Conservation (phyloP, 2,888 invertebrate genomes). For the Hydraecia micacea region DNA sequence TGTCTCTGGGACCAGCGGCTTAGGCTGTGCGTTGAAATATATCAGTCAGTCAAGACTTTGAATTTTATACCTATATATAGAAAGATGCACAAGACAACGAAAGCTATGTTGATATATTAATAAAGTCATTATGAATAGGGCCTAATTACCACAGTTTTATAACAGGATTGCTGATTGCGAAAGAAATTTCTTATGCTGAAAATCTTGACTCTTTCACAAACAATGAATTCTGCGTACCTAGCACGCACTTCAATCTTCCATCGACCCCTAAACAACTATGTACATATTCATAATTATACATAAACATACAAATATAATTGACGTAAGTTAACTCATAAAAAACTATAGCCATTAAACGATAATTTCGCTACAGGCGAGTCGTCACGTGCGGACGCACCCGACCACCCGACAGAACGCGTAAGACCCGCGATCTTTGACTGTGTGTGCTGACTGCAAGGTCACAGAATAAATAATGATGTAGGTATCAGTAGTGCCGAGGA, state of each 20-base stretch:
- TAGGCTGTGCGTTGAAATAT: too few species aligned
- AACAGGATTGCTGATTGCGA: neutral
- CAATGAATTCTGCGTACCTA: neutral
- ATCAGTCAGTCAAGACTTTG: too few species aligned
- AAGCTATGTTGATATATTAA: neutral
- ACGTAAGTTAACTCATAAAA: slow-evolving; percentile 27
- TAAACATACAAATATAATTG: slow-evolving; percentile 32
- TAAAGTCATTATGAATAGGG: neutral
- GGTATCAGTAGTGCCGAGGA: slow-evolving; percentile 17
- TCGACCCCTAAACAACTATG: neutral
- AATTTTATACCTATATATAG: too few species aligned
- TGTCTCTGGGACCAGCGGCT: too few species aligned
- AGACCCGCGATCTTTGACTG: slow-evolving; percentile 40
- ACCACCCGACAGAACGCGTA: slow-evolving; percentile 15
- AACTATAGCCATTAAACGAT: slow-evolving; percentile 20
- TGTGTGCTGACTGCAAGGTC: slow-evolving; percentile 55
- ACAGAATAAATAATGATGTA: slow-evolving; percentile 22
- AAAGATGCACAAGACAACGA: neutral
- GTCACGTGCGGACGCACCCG: slow-evolving; percentile 52
- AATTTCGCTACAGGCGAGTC: slow-evolving; percentile 36
- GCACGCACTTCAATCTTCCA: neutral
- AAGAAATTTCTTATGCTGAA: neutral
- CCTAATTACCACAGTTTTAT: neutral
- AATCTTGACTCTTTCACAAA: neutral
- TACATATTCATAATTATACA: neutral